Evolutionary conservation across 2,797 vertebrate species (phyloP), one percentile per base, ranked within the genome.

Genomic region (Pseudochirops cupreus): DNA sequence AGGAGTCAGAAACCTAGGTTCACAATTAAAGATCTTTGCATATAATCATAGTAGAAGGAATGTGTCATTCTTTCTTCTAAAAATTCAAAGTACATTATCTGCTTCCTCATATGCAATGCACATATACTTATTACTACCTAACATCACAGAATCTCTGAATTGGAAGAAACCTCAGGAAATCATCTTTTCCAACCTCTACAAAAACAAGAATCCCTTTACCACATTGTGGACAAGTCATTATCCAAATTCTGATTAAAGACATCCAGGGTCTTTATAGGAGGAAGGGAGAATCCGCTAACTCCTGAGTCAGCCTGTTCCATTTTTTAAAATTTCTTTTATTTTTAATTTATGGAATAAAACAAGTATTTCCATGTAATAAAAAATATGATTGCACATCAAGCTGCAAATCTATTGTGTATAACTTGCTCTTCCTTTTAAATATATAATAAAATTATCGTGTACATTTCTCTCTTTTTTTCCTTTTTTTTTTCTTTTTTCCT

Each of bases 61-160:
- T 46, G 46, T 24, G 24, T 82, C 94, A 97, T 93, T 93, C 91
- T 94, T 94, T 94, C 54, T 92, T 53, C 93, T 92, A 91, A 74
- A 82, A 96, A 95, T 93, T 94, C 54, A 91, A 93, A 39, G 52
- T 90, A 93, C 58, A 95, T 93, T 94, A 94, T 67, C 93, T 92
- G 52, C 57, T 96, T 97, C 92, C 54, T 26, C 91, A n/a, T 62
- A 57, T 74, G 87, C 46, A 52, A 87, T 1, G 67, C 26, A 94
- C 92, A 95, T 11, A 94, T 53, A 0, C 10, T 95, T 13, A 46
- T 95, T 87, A 67, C 33, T 39, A 74, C 67, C 39, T 74, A 74
- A 18, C n/a, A 92, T 91, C 33, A 89, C 55, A 9, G 4, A 53
- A 92, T 21, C 52, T 56, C 46, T 56, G 52, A 89, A 87, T 46